phyloP scores from a whole-genome alignment of 2,797 vertebrate genomes.

The Heliangelus exortis region DNA sequence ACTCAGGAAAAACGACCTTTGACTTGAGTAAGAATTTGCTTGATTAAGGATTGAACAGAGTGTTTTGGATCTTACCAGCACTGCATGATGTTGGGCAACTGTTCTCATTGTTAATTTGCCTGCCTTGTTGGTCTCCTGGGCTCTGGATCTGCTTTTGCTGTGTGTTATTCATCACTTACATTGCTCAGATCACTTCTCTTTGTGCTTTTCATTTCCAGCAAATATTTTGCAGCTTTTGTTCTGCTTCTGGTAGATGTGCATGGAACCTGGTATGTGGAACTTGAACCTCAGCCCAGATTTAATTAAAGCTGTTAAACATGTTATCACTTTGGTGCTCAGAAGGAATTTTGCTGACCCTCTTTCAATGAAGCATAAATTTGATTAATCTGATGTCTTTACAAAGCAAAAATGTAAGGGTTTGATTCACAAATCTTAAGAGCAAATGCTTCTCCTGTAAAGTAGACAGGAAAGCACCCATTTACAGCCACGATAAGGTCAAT shows the following conservation, averaged over 20 bases:
- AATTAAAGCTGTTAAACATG: slow-evolving; percentile 43
- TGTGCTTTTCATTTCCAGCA: slow-evolving; percentile 29
- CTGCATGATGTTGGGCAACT: slow-evolving; percentile 15
- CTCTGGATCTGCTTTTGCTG: slow-evolving; percentile 32
- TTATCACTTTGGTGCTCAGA: slow-evolving; percentile 36
- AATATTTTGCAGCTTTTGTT: slow-evolving; percentile 44
- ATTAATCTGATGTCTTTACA: background rate
- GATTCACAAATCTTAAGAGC: background rate
- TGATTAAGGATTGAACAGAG: background rate
- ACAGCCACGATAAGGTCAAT: background rate
- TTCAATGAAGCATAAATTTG: background rate
- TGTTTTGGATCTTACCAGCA: slow-evolving; percentile 10
- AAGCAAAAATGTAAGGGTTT: background rate
- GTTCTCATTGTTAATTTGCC: slow-evolving; percentile 22
- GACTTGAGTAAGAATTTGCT: slow-evolving; percentile 13
- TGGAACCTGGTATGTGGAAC: slow-evolving; percentile 41
- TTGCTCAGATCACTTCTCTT: slow-evolving; percentile 27
- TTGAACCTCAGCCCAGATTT: slow-evolving; percentile 65
- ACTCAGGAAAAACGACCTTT: slow-evolving; percentile 47
- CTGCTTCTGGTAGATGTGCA: slow-evolving; percentile 27
- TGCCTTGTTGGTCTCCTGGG: background rate
- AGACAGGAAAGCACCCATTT: background rate
- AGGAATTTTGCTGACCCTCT: slow-evolving; percentile 57
- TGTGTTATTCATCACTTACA: slow-evolving; percentile 27
- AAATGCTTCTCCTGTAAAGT: background rate